These are phyloP conservation scores for Tolmerus cingulatus DNA, from an alignment of 2,888 invertebrate genomes.

Conservation along the genomic window DNA sequence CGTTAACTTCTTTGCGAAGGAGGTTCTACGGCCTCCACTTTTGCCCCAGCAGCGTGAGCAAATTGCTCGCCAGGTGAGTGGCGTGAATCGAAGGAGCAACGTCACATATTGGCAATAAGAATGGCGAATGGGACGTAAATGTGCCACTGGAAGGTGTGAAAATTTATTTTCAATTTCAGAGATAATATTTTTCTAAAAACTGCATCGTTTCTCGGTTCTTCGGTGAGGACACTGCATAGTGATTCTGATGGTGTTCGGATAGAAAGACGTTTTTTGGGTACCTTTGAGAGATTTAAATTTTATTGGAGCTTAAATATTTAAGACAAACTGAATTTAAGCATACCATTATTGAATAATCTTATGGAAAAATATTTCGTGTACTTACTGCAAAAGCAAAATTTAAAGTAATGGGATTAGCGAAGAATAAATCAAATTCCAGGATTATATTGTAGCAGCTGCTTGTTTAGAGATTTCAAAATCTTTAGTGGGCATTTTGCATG, in stretches of 20 bases:
- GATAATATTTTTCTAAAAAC: not conserved
- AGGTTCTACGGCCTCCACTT: not conserved
- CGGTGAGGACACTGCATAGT: not conserved
- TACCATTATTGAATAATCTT: not conserved
- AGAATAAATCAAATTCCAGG: not conserved
- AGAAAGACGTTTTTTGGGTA: not conserved
- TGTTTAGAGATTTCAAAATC: no score
- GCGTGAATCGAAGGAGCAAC: not conserved
- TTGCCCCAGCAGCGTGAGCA: not conserved
- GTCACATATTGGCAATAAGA: not conserved
- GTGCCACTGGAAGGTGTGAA: not conserved
- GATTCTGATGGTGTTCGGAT: not conserved
- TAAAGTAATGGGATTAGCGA: not conserved
- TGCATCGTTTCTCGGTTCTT: not conserved
- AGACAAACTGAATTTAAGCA: not conserved
- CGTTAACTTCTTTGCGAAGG: slow-evolving; percentile 14
- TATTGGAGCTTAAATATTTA: not conserved
- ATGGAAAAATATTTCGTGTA: not conserved
- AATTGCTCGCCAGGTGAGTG: not conserved
- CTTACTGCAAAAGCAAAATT: not conserved
- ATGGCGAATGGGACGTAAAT: not conserved
- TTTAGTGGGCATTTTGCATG: no score
- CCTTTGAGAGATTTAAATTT: not conserved
- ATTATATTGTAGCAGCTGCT: no score
- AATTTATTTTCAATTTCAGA: slow-evolving; percentile 17